Base-by-base conservation (phyloP, 2,797 vertebrate genomes). In the Calcarius lapponicus region DNA sequence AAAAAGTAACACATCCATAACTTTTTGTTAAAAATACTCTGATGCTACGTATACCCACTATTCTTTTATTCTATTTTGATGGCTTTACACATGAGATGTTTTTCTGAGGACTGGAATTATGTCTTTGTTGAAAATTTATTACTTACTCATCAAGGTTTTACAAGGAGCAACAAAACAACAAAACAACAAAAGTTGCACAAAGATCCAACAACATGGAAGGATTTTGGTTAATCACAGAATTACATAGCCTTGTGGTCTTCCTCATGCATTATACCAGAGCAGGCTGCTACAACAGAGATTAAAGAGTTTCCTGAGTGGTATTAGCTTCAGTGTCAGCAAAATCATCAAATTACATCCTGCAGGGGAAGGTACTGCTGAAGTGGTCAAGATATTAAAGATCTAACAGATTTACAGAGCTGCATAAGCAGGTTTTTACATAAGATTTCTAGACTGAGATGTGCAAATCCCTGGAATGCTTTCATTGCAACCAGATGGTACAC, bases 401-500 rank as follows among this genome's bases (percentile, higher is more conserved):
- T 74, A 87, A 85, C 54, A 86, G 57, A 80, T 71, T 91, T 65
- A 54, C 10, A 80, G 50, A 93, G 84, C 64, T 88, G 73, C 38
- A 78, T 80, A 88, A 80, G 54, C 75, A 88, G 43, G 28, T 83
- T 95, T 88, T 91, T 47, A 67, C 24, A 7, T 43, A 76, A 72
- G 54, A 78, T 76, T 94, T 89, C 75, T 90, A 80, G 58, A 42
- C 80, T 58, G 51, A 87, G 60, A 29, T 80, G 48, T 60, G 36
- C 50, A 89, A 80, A 65, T 54, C 31, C 17, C 47, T 78, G 81
- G 86, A 95, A 95, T 72, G 79, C 29, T 86, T 91, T 91, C 89
- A 95, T 86, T 92, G 66, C 58, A 90, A 80, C 81, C 91, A 94
- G 87, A 96, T 92, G 87, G 85, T 80, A 75, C 45, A 58, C 4